These are phyloP conservation scores for Ia io DNA, from an alignment of 2,113 vertebrate genomes.

Conservation along the genomic window DNA sequence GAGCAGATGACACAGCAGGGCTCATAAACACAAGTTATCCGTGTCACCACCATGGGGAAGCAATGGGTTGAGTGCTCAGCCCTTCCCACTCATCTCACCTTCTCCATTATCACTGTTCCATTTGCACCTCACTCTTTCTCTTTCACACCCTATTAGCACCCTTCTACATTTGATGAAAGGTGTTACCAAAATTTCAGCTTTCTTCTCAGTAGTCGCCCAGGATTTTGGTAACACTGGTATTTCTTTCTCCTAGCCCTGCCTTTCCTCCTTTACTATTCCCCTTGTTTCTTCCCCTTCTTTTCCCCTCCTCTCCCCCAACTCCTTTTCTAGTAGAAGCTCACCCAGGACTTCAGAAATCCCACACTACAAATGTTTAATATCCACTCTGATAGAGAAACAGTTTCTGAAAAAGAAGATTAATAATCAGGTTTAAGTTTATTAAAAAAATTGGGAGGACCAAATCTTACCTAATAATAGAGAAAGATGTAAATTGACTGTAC, in stretches of 20 bases:
- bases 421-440: neutral
- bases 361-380: neutral
- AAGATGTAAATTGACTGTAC: too few relatives aligned
- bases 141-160: slow-evolving; percentile 25
- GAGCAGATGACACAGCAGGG: neutral
- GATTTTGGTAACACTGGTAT: neutral
- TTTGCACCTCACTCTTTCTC: slow-evolving; percentile 7
- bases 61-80: neutral
- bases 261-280: neutral
- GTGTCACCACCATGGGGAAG: neutral
- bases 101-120: neutral
- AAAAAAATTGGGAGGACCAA: neutral
- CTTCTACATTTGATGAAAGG: slow-evolving; percentile 29
- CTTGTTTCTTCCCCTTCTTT: neutral
- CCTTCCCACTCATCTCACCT: slow-evolving; percentile 18
- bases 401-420: slow-evolving; percentile 7
- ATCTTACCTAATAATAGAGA: too few relatives aligned
- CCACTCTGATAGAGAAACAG: neutral
- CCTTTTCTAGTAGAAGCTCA: neutral
- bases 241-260: neutral
- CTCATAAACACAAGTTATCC: neutral
- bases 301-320: neutral
- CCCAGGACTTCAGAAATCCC: neutral
- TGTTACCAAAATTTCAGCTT: slow-evolving; percentile 9
- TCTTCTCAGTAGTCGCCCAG: neutral